Base-by-base conservation (phyloP, 2,888 invertebrate genomes). In the Synergus laeviventris region DNA sequence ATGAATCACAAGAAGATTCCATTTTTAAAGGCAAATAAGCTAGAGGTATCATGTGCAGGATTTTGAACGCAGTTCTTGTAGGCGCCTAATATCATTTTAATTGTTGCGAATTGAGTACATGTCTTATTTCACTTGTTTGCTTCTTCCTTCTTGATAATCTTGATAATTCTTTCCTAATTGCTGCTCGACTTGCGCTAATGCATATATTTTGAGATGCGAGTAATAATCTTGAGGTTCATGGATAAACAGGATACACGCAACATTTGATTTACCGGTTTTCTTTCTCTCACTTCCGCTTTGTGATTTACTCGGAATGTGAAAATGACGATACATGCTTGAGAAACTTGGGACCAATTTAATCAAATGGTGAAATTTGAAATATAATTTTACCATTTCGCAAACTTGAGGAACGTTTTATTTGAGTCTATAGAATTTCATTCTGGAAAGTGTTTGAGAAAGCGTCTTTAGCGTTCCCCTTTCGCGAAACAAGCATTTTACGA, bases 51-150 rank as follows among this genome's bases (percentile, higher is more conserved):
- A 24, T 59, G 7, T 24, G 11, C 59, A 12, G 12, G 64, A 64
- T 31, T 12, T 31, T 12, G 5, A 84, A 14, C 1, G 24, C 54
- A 18, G 18, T 59, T 59, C 11, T 56, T 56, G 83, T 84, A 83
- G 82, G 85, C 74, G 75, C 77, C 81, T 82, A 80, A 81, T 78
- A 81, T 78, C 77, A 81, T 81, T 83, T 82, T 80, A 84, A 84
- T 78, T 81, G 74, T 80, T 79, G 77, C 76, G 42, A 74, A 74
- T 59, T 62, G 73, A 79, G 78, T 76, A 62, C 39, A 54, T 59
- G 70, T 60, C 76, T 78, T 79, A 70, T 54, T 45, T 45, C 16
- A 66, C 66, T 31, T 24, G 7, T 31, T 31, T 49, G 73, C 75
- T 77, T 70, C 77, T 76, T 64, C 74, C 64, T 62, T 78, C 56